Evolutionary conservation across 2,797 vertebrate genomes (phyloP), one percentile per base, ranked within the genome.

Genomic region (Melanotaenia trifasciata): DNA sequence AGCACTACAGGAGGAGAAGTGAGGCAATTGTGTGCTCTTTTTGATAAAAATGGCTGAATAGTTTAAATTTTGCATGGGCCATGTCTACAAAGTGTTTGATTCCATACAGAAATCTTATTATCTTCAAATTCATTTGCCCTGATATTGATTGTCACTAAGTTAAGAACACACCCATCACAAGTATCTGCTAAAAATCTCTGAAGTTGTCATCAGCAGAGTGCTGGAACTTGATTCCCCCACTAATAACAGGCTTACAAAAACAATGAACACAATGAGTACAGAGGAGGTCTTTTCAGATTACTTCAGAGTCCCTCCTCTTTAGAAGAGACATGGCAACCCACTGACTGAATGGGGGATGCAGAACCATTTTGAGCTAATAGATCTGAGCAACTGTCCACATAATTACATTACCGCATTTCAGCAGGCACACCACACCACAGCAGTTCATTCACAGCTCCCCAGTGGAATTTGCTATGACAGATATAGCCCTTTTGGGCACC

Each of bases 171-270:
- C 86, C 81, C 32, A 36, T 9, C 83, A 87, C 73, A 72, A 89
- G 66, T 75, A 91, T 85, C 80, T 83, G 85, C 88, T 28, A 28
- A 89, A 87, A 86, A 84, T 86, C 81, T 89, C 85, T 87, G 80
- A 73, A 84, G 82, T 89, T 89, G 77, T 92, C 86, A 83, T 89
- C 80, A 74, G 83, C 78, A 73, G 69, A 90, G 88, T 80, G 80
- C 76, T 22, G 88, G 92, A 92, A 94, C 90, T 90, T 88, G 88
- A 95, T 93, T 91, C 92, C 81, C 86, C 82, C 76, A n/a, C 90
- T 93, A 94, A 94, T 93, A 94, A 93, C 91, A 92, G 90, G 85
- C 90, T 91, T 87, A 90, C 85, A 92, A 91, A 94, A 90, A 96
- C 94, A 95, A 94, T 92, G 89, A 89, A 82, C 87, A 94, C 91